Percentiles rank a stretch among this genome's conserved stretches.
Evolutionary conservation across 2,797 vertebrate genomes (phyloP).

Genomic region (Anabacerthia variegaticeps): DNA sequence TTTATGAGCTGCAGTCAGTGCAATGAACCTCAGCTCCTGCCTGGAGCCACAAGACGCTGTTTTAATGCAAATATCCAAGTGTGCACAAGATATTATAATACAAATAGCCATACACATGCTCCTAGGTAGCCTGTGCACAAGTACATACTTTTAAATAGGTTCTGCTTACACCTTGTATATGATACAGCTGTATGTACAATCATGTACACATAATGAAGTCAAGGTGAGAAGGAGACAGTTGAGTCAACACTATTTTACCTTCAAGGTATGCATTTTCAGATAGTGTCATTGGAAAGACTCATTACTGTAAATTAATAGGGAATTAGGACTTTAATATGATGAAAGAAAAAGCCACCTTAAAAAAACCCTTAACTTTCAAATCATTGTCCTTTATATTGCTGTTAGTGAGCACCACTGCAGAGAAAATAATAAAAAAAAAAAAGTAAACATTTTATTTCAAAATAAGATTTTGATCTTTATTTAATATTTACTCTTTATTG

Average conservation of each 20-base stretch:
- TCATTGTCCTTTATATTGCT: not conserved
- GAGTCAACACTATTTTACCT: not conserved
- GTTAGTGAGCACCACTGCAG: not conserved
- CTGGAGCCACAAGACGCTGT: not conserved
- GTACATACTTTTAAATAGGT: not conserved
- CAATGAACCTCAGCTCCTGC: not conserved
- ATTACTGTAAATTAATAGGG: not conserved
- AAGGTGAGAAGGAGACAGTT: not conserved
- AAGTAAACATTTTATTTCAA: not conserved
- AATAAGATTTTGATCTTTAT: not conserved
- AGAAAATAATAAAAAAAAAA: not conserved
- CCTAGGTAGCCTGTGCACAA: not conserved
- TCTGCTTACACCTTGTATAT: not conserved
- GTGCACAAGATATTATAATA: not conserved
- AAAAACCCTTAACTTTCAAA: not conserved
- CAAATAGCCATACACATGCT: not conserved
- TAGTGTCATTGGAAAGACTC: not conserved
- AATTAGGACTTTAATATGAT: not conserved
- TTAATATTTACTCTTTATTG: not conserved
- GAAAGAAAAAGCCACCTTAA: not conserved
- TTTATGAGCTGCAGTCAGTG: not conserved
- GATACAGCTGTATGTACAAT: not conserved
- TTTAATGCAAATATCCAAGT: not conserved
- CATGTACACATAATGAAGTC: not conserved
- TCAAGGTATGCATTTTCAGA: not conserved